Evolutionary conservation across 2,888 invertebrate genomes (phyloP).

Genomic region (Elysia crispata): DNA sequence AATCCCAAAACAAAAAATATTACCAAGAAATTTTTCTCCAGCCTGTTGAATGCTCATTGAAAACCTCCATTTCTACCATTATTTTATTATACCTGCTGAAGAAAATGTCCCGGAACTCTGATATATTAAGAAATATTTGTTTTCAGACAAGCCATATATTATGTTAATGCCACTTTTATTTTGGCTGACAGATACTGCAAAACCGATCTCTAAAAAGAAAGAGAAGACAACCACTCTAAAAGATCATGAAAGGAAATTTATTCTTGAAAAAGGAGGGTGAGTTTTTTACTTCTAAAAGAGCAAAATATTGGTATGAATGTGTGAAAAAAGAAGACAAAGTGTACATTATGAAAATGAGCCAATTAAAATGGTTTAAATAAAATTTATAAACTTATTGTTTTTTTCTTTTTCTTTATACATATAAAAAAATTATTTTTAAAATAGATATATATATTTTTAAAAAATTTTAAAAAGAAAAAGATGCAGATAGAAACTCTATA

Average conservation of each 20-base stretch:
- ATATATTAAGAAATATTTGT: neutral
- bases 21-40: neutral
- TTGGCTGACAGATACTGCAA: conserved; percentile 35
- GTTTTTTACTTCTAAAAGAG: neutral
- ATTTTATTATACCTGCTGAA: no score
- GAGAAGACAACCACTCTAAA: conserved; percentile 82
- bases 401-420: neutral
- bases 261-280: conserved; percentile 84
- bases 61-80: no score
- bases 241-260: conserved; percentile 88
- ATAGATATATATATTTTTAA: no score
- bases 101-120: no score
- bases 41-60: neutral
- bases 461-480: no score
- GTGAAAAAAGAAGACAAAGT: no score
- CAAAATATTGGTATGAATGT: no score
- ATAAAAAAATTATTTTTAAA: conserved; percentile 24
- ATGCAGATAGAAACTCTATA: no score
- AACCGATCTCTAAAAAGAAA: conserved; percentile 73
- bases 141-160: neutral
- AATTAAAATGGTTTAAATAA: neutral
- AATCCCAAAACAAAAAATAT: no score
- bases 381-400: neutral
- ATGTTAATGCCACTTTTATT: neutral
- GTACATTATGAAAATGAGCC: no score